Percentiles rank a stretch among this genome's conserved stretches.
phyloP scores from a whole-genome alignment of 2,888 invertebrate species.

The Ypsolopha scabrella region DNA sequence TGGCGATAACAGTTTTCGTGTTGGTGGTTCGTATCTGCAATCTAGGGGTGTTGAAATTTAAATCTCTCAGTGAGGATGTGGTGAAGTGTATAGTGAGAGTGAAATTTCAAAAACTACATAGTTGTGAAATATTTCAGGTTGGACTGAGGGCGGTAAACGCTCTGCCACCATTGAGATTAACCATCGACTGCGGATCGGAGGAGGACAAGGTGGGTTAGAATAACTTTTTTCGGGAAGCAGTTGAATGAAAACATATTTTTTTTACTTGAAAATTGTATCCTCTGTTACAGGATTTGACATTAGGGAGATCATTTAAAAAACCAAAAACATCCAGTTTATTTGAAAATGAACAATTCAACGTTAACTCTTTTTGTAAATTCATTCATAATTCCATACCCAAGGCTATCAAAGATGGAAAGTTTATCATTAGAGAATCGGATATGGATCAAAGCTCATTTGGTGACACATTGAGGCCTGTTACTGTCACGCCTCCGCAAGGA shows the following conservation, averaged over 20 bases:
- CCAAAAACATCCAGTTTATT: neutral
- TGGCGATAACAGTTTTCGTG: constrained; percentile 29
- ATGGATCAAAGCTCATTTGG: constrained; percentile 34
- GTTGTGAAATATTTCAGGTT: constrained; percentile 22
- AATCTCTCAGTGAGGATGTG: neutral
- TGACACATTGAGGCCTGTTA: constrained; percentile 32
- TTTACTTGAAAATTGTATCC: neutral
- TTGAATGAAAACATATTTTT: neutral
- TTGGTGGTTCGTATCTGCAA: constrained; percentile 37
- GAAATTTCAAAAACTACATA: neutral
- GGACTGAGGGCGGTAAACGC: constrained; percentile 19
- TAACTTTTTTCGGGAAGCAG: no score
- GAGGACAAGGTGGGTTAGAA: constrained; percentile 21
- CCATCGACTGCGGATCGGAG: constrained; percentile 45
- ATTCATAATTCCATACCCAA: constrained; percentile 50
- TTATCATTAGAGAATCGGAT: constrained; percentile 31
- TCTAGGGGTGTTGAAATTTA: neutral
- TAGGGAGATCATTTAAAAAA: neutral
- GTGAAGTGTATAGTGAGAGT: neutral
- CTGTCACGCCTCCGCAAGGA: constrained; percentile 38
- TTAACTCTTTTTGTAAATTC: constrained; percentile 40
- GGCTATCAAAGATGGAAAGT: constrained; percentile 43
- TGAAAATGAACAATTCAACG: neutral
- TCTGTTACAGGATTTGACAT: neutral
- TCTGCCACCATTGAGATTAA: constrained; percentile 39